Conservation (phyloP, 2,113 vertebrate species). For the Etheostoma cragini region DNA sequence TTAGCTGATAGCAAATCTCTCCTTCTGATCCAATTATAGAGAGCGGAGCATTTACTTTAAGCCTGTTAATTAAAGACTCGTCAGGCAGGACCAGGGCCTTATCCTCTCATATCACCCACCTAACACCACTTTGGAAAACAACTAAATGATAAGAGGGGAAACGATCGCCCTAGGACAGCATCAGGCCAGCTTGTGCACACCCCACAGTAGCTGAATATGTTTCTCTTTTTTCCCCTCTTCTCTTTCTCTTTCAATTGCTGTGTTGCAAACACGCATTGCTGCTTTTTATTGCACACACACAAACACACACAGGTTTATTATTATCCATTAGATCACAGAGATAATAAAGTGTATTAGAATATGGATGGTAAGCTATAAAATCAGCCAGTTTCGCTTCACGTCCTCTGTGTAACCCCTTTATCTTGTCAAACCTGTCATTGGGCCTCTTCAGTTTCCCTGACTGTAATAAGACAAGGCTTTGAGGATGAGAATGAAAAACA, state of each 20-base stretch:
- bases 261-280: background rate
- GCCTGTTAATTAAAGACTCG: slow-evolving; percentile 83
- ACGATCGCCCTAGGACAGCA: slow-evolving; percentile 53
- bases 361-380: slow-evolving; percentile 1
- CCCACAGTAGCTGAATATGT: slow-evolving; percentile 19
- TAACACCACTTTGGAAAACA: slow-evolving; percentile 63
- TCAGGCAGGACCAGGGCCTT: slow-evolving; percentile 73
- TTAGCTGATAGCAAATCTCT: slow-evolving; percentile 81
- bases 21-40: slow-evolving; percentile 81
- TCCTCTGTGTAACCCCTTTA: slow-evolving; percentile 19
- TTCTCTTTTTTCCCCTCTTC: background rate
- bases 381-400: background rate
- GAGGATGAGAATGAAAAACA: slow-evolving; percentile 15
- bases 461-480: background rate
- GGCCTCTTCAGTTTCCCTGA: background rate
- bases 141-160: slow-evolving; percentile 65
- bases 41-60: slow-evolving; percentile 83
- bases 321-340: slow-evolving; percentile 1
- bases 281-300: background rate
- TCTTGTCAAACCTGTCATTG: slow-evolving; percentile 9
- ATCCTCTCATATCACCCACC: slow-evolving; percentile 77
- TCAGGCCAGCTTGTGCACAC: slow-evolving; percentile 17
- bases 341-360: slow-evolving; percentile 2
- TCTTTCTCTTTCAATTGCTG: slow-evolving; percentile 1
- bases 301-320: background rate